Base-by-base conservation (phyloP, 2,888 invertebrate genomes). In the Philhelius pedissequus region DNA sequence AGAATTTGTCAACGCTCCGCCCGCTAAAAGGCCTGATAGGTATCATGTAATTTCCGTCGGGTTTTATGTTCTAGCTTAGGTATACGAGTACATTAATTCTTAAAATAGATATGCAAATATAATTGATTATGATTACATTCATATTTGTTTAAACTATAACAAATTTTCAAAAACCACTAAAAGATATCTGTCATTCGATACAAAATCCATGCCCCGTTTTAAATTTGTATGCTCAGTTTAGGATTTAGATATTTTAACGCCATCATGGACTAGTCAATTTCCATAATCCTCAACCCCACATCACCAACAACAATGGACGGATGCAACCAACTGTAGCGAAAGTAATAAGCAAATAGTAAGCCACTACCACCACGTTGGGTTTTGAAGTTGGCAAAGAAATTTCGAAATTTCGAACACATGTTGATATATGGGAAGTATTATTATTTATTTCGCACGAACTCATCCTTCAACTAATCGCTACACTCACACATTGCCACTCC, bases 371-470 rank as follows among this genome's bases (percentile, higher is more conserved):
- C 40, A 15, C 1, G 40, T 3, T 32, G 7, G 60, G 60, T 58
- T 58, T 40, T 8, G 38, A 54, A 32, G 40, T 45, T 75, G 32
- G 22, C 60, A 58, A 38, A 15, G 43, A 68, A 62, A 83, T 70
- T 66, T 40, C 50, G 43, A 68, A 62, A 83, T 70, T 66, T 40
- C 50, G 20, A 83, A 66, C 74, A 79, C 83, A 83, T 83, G 79
- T 74, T 79, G 83, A 79, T 79, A 75, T 71, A 84, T 84, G 75
- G 60, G 40, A 76, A 76, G 64, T 84, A 80, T 84, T 82, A 77
- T 82, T 84, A 84, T 76, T 84, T 84, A 84, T 84, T 84, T 75
- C 80, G 70, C 70, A 84, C 54, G 68, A 45, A 70, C 80, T 75
- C 70, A 71, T 62, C 9, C 79, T 25, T 32, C 54, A 50, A 62